phyloP scores from a whole-genome alignment of 2,113 vertebrate genomes.

The Mandrillus leucophaeus region DNA sequence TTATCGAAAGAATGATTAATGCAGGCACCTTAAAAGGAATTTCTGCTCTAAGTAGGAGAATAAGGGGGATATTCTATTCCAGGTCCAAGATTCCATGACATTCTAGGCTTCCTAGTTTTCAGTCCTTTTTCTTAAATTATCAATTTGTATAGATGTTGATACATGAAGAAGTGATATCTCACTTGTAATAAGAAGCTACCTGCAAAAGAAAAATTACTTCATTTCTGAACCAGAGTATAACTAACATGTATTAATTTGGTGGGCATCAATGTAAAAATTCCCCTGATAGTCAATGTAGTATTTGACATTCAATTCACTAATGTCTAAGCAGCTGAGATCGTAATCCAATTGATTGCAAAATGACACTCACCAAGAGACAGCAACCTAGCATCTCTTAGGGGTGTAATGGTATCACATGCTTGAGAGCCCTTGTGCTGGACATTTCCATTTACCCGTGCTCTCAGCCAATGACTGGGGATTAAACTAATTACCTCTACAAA shows the following conservation, averaged over 20 bases:
- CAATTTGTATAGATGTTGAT: background rate
- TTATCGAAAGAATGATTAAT: background rate
- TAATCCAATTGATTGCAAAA: conserved; percentile 38
- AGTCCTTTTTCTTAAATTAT: background rate
- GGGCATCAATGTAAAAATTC: background rate
- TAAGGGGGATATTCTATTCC: background rate
- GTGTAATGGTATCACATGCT: background rate
- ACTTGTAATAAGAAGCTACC: background rate
- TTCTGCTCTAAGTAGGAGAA: background rate
- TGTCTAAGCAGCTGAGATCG: background rate
- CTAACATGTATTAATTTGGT: background rate
- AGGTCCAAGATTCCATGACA: background rate
- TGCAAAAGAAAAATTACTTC: background rate
- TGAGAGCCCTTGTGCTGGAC: background rate
- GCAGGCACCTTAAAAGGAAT: background rate
- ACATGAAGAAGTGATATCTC: background rate
- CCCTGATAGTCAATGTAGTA: background rate
- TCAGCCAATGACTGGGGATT: background rate
- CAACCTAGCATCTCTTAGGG: background rate
- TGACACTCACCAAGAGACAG: conserved; percentile 2
- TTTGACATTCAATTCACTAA: conserved; percentile 20
- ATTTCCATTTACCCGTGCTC: background rate
- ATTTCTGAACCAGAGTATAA: background rate
- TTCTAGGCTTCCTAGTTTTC: background rate
- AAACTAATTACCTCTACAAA: background rate